Base-by-base conservation (phyloP, 2,113 vertebrate genomes). In the Probosciger aterrimus region DNA sequence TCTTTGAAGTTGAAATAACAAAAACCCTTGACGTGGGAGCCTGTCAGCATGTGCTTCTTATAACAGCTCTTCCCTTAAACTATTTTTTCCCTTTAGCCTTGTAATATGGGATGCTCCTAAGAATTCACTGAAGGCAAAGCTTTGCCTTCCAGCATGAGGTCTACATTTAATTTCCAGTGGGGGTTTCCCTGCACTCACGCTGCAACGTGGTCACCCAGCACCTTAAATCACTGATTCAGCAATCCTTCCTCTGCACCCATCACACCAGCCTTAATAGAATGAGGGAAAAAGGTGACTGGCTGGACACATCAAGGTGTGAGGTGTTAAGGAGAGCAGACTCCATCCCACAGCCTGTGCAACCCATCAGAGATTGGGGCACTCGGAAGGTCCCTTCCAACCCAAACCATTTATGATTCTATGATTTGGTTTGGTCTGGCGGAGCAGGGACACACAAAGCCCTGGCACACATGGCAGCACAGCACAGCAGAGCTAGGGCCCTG, bases 191-290 rank as follows among this genome's bases (percentile, higher is more conserved):
- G 7, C 4, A 1, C 47, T 27, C 46, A 31, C 14, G 14, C 47
- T 17, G 39, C 39, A 14, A 49, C 4, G 1, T 4, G 2, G 41
- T 24, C 63, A 64, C 30, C 41, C 24, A 6, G 0, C 6, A 6
- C 3, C 13, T 55, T 13, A 20, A 47, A n/a, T 7, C 2, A 5
- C 43, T 31, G 59, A 25, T 11, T 49, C 68, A 4, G 59, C 76
- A 57, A 27, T 35, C 59, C 30, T 25, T 2, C 68, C 6, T 37
- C 33, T 6, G 33, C 37, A 12, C 23, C 46, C 18, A 1, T 7
- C 33, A 16, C 3, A 2, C 28, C 18, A 5, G 31, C 27, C 27
- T 19, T 44, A 6, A 8, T 18, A 2, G 2, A 7, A 7, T 5
- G 50, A 23, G 60, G 60, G 60, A 31, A 41, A 57, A 74, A 31